Evolutionary conservation across 2,888 invertebrate genomes (phyloP).

Genomic region (Sympetrum striolatum): DNA sequence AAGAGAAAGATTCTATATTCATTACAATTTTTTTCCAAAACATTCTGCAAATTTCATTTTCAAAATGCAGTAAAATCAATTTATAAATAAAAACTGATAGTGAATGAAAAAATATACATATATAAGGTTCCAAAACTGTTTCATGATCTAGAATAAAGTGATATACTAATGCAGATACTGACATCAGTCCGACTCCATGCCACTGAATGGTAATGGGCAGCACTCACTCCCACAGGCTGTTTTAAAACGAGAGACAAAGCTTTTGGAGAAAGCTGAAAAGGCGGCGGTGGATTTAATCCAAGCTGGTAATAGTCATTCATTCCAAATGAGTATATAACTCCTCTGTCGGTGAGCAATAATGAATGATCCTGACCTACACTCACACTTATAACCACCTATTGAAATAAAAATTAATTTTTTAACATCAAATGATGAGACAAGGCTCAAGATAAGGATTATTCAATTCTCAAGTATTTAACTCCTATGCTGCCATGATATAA

Average conservation of each 20-base stretch:
- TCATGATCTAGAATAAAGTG: too few species aligned
- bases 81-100: background rate
- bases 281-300: constrained; percentile 65
- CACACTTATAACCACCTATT: constrained; percentile 61
- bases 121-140: background rate
- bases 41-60: background rate
- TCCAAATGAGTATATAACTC: constrained; percentile 70
- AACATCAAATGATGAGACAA: constrained; percentile 44
- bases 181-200: constrained; percentile 51
- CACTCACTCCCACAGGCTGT: constrained; percentile 57
- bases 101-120: background rate
- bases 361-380: constrained; percentile 72
- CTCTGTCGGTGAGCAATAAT: constrained; percentile 69
- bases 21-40: background rate
- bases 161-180: constrained; percentile 12
- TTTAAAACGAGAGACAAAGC: constrained; percentile 57
- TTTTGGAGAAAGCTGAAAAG: constrained; percentile 60
- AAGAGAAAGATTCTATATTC: background rate
- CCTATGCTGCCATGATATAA: too few species aligned
- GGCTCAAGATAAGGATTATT: background rate
- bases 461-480: background rate
- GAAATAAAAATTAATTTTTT: constrained; percentile 47
- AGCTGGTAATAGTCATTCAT: constrained; percentile 71
- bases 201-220: constrained; percentile 72
- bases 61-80: background rate